phyloP scores from a whole-genome alignment of 2,888 invertebrate species.

The Pecten maximus region DNA sequence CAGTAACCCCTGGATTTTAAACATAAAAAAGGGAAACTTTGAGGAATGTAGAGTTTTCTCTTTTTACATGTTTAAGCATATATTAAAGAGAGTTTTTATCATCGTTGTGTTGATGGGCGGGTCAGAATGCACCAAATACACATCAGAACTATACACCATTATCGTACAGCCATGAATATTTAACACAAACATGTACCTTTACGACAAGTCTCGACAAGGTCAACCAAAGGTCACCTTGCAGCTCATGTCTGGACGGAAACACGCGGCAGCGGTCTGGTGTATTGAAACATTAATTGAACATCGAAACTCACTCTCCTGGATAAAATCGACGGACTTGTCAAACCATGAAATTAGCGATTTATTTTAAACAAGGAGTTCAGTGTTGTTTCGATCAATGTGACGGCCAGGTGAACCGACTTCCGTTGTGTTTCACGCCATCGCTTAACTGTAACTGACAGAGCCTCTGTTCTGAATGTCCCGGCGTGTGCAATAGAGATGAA shows the following conservation, averaged over 20 bases:
- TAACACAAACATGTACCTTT: neutral
- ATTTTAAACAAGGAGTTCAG: neutral
- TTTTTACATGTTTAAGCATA: too few species aligned
- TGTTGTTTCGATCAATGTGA: neutral
- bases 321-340: neutral
- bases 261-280: neutral
- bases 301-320: neutral
- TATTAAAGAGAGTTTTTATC: too few species aligned
- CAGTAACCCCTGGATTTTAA: too few species aligned
- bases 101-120: too few species aligned
- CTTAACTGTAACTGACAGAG: too few species aligned
- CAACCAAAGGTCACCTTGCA: neutral
- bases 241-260: neutral
- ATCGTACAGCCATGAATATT: neutral
- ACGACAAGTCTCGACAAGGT: neutral
- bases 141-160: too few species aligned
- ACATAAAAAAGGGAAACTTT: too few species aligned
- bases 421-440: neutral
- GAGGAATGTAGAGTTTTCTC: too few species aligned
- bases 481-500: too few species aligned
- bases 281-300: neutral
- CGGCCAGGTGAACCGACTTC: neutral
- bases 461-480: neutral
- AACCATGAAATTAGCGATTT: slow-evolving; percentile 10
- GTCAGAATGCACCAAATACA: too few species aligned